Evolutionary conservation across 1,140 invertebrate species (phyloP).

Genomic region (Diabrotica virgifera): DNA sequence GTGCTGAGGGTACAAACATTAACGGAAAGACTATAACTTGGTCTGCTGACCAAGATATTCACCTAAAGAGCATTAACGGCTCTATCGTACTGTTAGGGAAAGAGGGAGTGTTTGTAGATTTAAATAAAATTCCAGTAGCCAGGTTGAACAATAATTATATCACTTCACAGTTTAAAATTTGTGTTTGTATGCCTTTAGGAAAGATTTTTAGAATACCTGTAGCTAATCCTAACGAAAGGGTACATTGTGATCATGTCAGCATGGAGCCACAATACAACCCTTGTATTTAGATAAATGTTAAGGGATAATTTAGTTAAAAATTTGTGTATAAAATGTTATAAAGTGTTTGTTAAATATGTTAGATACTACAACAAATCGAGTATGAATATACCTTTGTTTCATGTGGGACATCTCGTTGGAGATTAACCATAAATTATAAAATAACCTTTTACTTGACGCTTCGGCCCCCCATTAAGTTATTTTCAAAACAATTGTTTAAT

Average conservation of each 20-base stretch:
- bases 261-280: constrained; percentile 65
- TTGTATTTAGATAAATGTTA: constrained; percentile 52
- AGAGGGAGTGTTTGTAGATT: constrained; percentile 69
- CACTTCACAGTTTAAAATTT: constrained; percentile 74
- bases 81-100: constrained; percentile 68
- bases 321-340: no score
- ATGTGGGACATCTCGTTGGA: no score
- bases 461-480: no score
- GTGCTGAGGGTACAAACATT: constrained; percentile 64
- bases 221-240: constrained; percentile 51
- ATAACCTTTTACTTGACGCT: no score
- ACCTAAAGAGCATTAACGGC: constrained; percentile 75
- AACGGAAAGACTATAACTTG: constrained; percentile 61
- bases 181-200: constrained; percentile 83
- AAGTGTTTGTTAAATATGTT: no score
- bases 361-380: no score
- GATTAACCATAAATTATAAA: no score
- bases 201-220: constrained; percentile 72
- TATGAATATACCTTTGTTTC: no score
- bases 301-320: not conserved
- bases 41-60: constrained; percentile 76
- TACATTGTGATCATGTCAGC: constrained; percentile 64
- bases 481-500: no score
- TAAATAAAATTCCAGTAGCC: constrained; percentile 68
- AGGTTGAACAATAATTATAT: constrained; percentile 51